Evolutionary conservation across 2,888 invertebrate genomes (phyloP), one percentile per base, ranked within the genome.

Genomic region (Torymus aiolomorphi): DNA sequence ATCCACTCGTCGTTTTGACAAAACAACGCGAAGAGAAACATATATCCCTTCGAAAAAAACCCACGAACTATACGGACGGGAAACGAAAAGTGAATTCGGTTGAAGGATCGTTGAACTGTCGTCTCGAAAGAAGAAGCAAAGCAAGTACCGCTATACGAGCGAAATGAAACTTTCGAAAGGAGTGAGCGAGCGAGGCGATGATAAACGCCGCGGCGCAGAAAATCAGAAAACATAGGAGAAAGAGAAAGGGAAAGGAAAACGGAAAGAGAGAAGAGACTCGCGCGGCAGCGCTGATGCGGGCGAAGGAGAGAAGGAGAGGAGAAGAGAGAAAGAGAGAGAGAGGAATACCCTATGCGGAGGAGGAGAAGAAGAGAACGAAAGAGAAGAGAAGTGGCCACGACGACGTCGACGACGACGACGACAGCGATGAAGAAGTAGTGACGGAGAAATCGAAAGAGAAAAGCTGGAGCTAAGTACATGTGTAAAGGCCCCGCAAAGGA

Each of bases 161-260:
- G 8, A 76, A 56, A 66, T 51, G 51, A 24, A 16, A 76, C 20
- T 67, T 76, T 72, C 20, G 54, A 72, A 71, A 67, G 70, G 18
- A 16, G 66, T 42, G 66, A 51, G 56, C 59, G 63, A 20, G 10
- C 59, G 52, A n/a, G 52, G 65, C 31, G 16, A 18, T 62, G 31
- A 31, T 31, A 31, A 31, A 31, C 57, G 18, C 24, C 56, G 24
- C 52, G 31, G 63, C 54, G 52, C 57, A 71, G 80, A 80, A 76
- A 76, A 80, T 76, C 57, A 72, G 76, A 76, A 73, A 80, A 76
- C 80, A 42, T 57, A 73, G 71, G 16, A 51, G 73, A 66, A 76
- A 77, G 80, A 73, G 80, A 80, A 82, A 77, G 73, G 71, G 78
- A 78, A 78, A 78, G 78, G 76, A 76, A 78, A 80, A 82, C 70